Conservation (phyloP, 2,113 vertebrate species). For the Candoia aspera region DNA sequence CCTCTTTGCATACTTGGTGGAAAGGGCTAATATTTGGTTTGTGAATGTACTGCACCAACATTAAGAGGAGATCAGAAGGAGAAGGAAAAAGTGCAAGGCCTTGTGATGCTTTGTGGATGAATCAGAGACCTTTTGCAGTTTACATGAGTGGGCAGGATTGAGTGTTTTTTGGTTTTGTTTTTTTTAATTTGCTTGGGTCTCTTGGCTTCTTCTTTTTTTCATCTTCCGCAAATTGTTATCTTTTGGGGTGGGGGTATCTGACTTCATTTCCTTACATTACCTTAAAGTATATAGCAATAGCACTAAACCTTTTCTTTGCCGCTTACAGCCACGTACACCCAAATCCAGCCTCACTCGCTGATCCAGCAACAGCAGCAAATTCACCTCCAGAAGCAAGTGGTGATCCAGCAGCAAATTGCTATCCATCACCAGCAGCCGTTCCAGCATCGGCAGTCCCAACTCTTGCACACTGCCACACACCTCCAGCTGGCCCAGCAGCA, state of each 20-base stretch:
- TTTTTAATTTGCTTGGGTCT: neutral
- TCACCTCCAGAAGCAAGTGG: slow-evolving; percentile 82
- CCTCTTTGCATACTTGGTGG: neutral
- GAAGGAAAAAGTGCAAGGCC: neutral
- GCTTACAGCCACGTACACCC: slow-evolving; percentile 76
- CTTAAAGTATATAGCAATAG: neutral
- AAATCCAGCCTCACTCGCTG: slow-evolving; percentile 81
- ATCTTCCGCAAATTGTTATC: neutral
- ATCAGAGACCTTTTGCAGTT: neutral
- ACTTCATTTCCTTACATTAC: neutral
- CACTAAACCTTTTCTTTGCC: neutral
- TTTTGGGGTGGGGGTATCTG: neutral
- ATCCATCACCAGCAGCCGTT: slow-evolving; percentile 87
- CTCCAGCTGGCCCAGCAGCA: slow-evolving; percentile 82
- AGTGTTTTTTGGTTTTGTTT: neutral
- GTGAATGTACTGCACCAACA: neutral
- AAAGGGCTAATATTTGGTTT: neutral
- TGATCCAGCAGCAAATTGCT: slow-evolving; percentile 83
- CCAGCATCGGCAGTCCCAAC: slow-evolving; percentile 89
- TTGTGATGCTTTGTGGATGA: neutral
- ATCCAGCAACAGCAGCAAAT: slow-evolving; percentile 87
- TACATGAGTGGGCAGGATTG: neutral
- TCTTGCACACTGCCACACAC: slow-evolving; percentile 88
- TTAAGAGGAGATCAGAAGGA: neutral
- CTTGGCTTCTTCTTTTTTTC: neutral